These are phyloP conservation scores for Hermodice carunculata DNA, from an alignment of 2,888 invertebrate species.

Conservation along the genomic window DNA sequence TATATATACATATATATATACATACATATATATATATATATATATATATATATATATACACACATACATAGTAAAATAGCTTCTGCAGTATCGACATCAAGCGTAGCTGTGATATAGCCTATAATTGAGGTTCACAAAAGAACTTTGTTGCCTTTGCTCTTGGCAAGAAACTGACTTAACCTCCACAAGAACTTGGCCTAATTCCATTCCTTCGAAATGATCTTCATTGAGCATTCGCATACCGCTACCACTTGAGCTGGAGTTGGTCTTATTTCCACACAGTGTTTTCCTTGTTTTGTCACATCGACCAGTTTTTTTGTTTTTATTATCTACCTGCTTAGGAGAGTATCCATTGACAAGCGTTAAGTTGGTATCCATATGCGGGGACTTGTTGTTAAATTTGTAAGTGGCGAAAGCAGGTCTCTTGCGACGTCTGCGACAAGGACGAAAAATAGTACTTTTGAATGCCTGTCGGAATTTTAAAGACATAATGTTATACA, in stretches of 20 bases:
- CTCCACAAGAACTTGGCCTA: slow-evolving; percentile 15
- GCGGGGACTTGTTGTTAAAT: slow-evolving; percentile 8
- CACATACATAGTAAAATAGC: too few relatives aligned
- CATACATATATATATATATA: too few relatives aligned
- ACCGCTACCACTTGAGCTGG: slow-evolving; percentile 20
- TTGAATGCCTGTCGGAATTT: slow-evolving; percentile 94
- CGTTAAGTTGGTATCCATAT: neutral
- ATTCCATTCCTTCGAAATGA: slow-evolving; percentile 15
- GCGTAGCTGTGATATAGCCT: slow-evolving; percentile 24
- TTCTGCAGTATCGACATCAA: too few relatives aligned
- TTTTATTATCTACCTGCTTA: too few relatives aligned
- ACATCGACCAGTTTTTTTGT: too few relatives aligned
- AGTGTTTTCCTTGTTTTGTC: too few relatives aligned
- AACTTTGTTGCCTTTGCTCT: neutral
- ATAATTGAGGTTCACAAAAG: slow-evolving; percentile 7
- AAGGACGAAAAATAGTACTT: slow-evolving; percentile 71
- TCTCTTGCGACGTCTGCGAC: slow-evolving; percentile 8
- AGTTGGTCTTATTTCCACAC: neutral
- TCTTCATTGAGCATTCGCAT: slow-evolving; percentile 13
- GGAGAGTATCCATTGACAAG: neutral
- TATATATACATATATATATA: too few relatives aligned
- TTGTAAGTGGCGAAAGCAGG: neutral
- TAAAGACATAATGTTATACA: slow-evolving; percentile 95
- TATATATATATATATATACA: too few relatives aligned
- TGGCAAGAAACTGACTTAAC: slow-evolving; percentile 3